Conservation (phyloP, 1,140 invertebrate genomes). For the Aphelinus certus region DNA sequence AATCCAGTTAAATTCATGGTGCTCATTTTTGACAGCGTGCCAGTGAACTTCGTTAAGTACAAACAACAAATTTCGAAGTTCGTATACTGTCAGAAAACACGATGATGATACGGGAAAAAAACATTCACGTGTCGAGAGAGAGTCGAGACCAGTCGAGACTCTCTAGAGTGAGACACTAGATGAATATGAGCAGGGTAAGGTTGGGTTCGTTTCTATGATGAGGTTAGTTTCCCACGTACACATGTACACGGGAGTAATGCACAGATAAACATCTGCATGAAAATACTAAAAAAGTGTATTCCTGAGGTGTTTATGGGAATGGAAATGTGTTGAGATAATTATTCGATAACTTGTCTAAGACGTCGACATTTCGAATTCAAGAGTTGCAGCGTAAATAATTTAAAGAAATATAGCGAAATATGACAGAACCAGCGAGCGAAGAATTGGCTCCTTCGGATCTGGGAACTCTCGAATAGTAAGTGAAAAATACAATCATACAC, state of each 20-base stretch:
- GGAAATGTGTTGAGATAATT: too few species aligned
- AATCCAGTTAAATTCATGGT: constrained; percentile 43
- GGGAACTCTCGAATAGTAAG: constrained; percentile 81
- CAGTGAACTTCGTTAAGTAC: neutral
- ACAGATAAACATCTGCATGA: neutral
- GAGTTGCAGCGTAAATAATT: too few species aligned
- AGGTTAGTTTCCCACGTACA: constrained; percentile 17
- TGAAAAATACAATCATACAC: constrained; percentile 34
- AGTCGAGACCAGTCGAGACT: constrained; percentile 6
- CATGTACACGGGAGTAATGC: neutral
- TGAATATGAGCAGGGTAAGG: constrained; percentile 34
- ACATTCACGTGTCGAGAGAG: constrained; percentile 8
- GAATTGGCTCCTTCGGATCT: constrained; percentile 80
- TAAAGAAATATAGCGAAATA: neutral
- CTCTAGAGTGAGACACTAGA: constrained; percentile 7
- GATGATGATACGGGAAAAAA: constrained; percentile 18
- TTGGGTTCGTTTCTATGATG: constrained; percentile 38
- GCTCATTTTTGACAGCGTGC: constrained; percentile 42
- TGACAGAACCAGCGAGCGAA: constrained; percentile 45
- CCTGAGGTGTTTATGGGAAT: too few species aligned
- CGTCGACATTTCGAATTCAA: too few species aligned
- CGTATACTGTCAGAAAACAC: neutral
- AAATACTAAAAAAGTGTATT: too few species aligned
- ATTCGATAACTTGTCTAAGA: too few species aligned
- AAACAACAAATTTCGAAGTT: too few species aligned